Conservation (phyloP, 2,888 invertebrate species). For the Polia nebulosa region DNA sequence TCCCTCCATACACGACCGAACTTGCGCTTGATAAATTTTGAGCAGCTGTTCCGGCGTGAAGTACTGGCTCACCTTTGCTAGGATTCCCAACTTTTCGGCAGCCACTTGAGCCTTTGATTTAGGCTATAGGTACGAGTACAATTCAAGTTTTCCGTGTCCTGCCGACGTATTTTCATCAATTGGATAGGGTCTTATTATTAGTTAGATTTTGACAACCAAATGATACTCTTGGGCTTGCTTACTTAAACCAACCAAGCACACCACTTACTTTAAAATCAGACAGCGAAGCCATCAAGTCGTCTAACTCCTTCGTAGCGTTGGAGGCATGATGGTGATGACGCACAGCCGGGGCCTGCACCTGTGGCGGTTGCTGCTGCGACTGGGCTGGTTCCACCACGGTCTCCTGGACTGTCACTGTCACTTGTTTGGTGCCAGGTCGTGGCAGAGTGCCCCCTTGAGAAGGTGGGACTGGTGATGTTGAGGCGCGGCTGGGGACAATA, state of each 20-base stretch:
- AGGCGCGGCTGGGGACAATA: conserved; percentile 77
- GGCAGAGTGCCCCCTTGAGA: conserved; percentile 82
- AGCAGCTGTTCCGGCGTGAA: too few relatives aligned
- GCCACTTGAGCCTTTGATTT: too few relatives aligned
- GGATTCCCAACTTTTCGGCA: too few relatives aligned
- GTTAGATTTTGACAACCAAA: not conserved
- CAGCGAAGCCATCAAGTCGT: conserved; percentile 98
- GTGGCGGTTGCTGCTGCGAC: conserved; percentile 80
- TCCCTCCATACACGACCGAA: too few relatives aligned
- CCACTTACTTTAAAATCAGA: conserved; percentile 98
- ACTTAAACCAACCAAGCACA: too few relatives aligned
- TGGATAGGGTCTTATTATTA: too few relatives aligned
- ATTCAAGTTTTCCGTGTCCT: too few relatives aligned
- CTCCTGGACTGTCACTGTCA: conserved; percentile 90
- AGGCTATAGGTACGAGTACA: too few relatives aligned
- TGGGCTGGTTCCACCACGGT: conserved; percentile 89
- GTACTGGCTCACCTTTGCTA: too few relatives aligned
- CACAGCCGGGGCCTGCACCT: conserved; percentile 71
- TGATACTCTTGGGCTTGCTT: too few relatives aligned
- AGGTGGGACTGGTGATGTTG: conserved; percentile 80
- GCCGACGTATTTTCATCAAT: too few relatives aligned
- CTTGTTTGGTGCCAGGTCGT: conserved; percentile 90
- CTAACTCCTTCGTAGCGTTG: conserved; percentile 98
- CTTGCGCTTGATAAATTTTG: too few relatives aligned
- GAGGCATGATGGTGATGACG: conserved; percentile 92